phyloP scores from a whole-genome alignment of 2,797 vertebrate species.

The Acipenser ruthenus region DNA sequence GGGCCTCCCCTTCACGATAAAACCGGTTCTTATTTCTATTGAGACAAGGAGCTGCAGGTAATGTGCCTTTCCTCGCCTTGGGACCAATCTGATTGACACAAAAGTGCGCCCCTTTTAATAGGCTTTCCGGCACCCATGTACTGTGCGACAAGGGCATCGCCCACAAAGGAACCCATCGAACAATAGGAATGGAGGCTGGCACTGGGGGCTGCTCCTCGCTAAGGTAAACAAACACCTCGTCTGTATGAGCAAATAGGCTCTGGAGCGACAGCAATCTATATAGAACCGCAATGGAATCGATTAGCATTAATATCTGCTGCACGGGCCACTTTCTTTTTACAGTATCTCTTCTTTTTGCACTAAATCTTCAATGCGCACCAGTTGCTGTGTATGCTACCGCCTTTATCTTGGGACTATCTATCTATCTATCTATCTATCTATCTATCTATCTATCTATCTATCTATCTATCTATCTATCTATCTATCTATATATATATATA shows the following conservation, averaged over 20 bases:
- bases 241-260: conserved; percentile 56
- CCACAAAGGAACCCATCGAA: conserved; percentile 51
- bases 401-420: no score
- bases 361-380: no score
- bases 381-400: no score
- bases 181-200: conserved; percentile 56
- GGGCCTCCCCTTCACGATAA: conserved; percentile 71
- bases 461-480: no score
- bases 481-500: no score
- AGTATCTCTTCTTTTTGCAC: no score
- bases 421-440: no score
- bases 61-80: conserved; percentile 59
- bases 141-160: conserved; percentile 58
- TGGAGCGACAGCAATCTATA: no score
- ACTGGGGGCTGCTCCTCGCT: conserved; percentile 43
- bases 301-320: no score
- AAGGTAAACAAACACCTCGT: conserved; percentile 57
- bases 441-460: no score
- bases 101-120: conserved; percentile 61
- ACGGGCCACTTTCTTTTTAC: no score
- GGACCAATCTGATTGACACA: conserved; percentile 65
- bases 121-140: conserved; percentile 67
- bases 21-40: conserved; percentile 79
- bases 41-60: conserved; percentile 78
- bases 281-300: no score